phyloP scores from a whole-genome alignment of 2,113 vertebrate species.

The Hyla sarda region DNA sequence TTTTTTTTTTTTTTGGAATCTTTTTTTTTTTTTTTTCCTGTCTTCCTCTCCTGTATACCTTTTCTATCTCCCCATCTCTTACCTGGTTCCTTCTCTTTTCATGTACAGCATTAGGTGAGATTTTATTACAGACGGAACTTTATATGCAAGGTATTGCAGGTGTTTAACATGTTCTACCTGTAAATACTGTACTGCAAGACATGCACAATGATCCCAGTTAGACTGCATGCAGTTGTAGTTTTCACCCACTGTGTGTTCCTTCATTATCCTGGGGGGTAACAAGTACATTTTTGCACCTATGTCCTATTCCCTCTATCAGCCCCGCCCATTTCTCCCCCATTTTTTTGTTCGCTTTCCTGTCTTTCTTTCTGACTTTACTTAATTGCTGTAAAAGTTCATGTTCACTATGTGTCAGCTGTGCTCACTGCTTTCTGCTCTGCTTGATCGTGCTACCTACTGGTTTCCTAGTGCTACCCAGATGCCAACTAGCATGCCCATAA shows the following conservation, averaged over 20 bases:
- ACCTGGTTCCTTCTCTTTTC: background rate
- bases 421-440: slow-evolving; percentile 69
- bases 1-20: too few species aligned
- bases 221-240: background rate
- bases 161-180: too few species aligned
- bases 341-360: slow-evolving; percentile 60
- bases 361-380: slow-evolving; percentile 65
- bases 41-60: background rate
- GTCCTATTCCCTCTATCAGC: slow-evolving; percentile 28
- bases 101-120: background rate
- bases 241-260: background rate
- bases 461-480: slow-evolving; percentile 49
- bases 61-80: background rate
- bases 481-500: slow-evolving; percentile 36
- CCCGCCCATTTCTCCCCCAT: slow-evolving; percentile 48
- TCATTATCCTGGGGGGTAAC: too few species aligned
- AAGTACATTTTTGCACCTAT: background rate
- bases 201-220: background rate
- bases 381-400: slow-evolving; percentile 78
- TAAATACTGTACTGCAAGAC: too few species aligned
- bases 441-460: slow-evolving; percentile 64
- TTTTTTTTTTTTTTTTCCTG: too few species aligned
- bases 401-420: slow-evolving; percentile 81
- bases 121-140: too few species aligned
- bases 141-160: too few species aligned